Evolutionary conservation across 2,888 invertebrate genomes (phyloP).

Genomic region (Dryadula phaetusa): DNA sequence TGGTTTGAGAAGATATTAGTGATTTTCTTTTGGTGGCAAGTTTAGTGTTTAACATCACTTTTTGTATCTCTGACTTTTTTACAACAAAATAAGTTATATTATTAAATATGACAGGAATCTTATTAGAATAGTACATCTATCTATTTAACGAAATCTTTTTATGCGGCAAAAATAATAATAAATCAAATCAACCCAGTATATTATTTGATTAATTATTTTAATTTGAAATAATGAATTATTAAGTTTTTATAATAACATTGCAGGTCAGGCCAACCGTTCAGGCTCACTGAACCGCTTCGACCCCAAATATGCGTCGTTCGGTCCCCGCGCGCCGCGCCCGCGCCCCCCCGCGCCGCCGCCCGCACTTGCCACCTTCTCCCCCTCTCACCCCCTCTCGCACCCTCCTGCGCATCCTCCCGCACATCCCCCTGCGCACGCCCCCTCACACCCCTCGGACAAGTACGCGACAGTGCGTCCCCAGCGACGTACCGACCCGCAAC

Average conservation of each 20-base stretch:
- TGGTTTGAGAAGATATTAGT: too few relatives aligned
- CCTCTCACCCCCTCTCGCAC: conserved; percentile 50
- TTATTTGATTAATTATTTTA: too few relatives aligned
- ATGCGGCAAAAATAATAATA: too few relatives aligned
- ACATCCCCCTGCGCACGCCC: conserved; percentile 26
- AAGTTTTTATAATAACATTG: conserved; percentile 11
- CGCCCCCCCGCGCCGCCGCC: conserved; percentile 72
- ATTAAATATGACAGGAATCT: too few relatives aligned
- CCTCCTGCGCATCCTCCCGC: conserved; percentile 27
- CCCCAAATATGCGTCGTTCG: conserved; percentile 85
- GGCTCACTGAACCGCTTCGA: conserved; percentile 84
- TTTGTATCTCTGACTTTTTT: too few relatives aligned
- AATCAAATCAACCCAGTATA: not conserved
- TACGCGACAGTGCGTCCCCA: conserved; percentile 76
- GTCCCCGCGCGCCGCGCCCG: conserved; percentile 77
- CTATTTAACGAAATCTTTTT: too few relatives aligned
- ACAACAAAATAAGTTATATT: too few relatives aligned
- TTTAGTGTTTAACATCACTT: too few relatives aligned
- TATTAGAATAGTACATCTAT: too few relatives aligned
- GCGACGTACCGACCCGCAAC: conserved; percentile 76
- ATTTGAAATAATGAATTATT: too few relatives aligned
- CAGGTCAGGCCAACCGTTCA: conserved; percentile 71
- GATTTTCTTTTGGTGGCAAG: too few relatives aligned
- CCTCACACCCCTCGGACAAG: conserved; percentile 41
- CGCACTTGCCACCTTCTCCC: conserved; percentile 65